phyloP scores from a whole-genome alignment of 2,113 vertebrate genomes.

The Nothoprocta perdicaria region DNA sequence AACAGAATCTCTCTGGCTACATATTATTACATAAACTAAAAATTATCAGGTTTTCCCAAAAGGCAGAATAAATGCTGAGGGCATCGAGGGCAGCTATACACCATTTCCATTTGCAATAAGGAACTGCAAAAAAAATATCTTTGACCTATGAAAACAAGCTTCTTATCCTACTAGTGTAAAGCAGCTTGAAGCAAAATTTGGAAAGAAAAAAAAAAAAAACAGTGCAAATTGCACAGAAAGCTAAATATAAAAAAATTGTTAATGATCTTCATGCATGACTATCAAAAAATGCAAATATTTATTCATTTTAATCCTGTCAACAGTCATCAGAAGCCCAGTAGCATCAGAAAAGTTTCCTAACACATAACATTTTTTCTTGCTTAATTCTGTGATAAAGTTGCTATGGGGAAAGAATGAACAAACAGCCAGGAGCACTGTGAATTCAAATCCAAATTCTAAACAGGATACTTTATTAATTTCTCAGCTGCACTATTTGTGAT shows the following conservation, averaged over 20 bases:
- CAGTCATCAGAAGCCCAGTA: not conserved
- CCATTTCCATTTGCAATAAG: not conserved
- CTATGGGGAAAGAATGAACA: not conserved
- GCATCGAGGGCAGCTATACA: not conserved
- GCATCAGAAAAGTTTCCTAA: not conserved
- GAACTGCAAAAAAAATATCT: not conserved
- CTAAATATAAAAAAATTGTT: not conserved
- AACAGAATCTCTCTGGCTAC: not conserved
- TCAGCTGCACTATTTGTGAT: not conserved
- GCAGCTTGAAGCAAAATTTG: not conserved
- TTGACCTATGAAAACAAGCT: not conserved
- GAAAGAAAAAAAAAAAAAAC: not conserved
- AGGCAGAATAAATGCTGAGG: not conserved
- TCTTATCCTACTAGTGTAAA: not conserved
- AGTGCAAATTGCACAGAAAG: not conserved
- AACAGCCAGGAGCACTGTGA: not conserved
- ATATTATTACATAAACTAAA: not conserved
- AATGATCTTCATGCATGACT: not conserved
- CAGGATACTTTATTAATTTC: not conserved
- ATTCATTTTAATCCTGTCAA: not conserved
- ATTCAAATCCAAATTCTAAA: not conserved
- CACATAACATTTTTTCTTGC: not conserved
- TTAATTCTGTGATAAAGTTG: not conserved
- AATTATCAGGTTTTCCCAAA: not conserved
- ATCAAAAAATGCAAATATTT: not conserved